phyloP scores from a whole-genome alignment of 35 echinoderm and acorn worm genomes.

The Stichopus chloronotus region DNA sequence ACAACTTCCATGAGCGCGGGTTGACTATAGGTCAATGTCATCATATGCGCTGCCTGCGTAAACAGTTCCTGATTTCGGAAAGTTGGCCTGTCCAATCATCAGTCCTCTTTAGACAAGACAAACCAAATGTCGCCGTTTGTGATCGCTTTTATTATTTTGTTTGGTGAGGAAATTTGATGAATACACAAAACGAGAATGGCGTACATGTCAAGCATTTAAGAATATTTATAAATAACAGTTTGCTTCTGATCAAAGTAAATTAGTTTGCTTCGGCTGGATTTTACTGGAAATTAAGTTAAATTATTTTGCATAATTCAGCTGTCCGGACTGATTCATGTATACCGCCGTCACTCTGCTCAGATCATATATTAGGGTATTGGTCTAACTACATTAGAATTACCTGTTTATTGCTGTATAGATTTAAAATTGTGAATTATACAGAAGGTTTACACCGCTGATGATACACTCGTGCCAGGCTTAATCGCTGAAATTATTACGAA shows the following conservation, averaged over 20 bases:
- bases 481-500: too few species aligned
- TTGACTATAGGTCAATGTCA: not conserved
- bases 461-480: too few species aligned
- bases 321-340: too few species aligned
- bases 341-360: too few species aligned
- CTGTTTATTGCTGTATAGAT: too few species aligned
- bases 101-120: not conserved
- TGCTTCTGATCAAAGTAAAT: not conserved
- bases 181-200: not conserved
- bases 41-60: not conserved
- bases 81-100: too few species aligned
- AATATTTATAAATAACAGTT: not conserved
- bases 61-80: not conserved
- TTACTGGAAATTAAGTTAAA: not conserved
- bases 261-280: not conserved
- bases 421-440: too few species aligned
- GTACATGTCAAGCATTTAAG: not conserved
- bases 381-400: too few species aligned
- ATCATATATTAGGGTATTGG: too few species aligned
- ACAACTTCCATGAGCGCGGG: not conserved
- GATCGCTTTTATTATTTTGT: not conserved
- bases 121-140: not conserved
- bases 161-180: not conserved
- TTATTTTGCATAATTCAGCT: too few species aligned
- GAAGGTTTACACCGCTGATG: too few species aligned